Percentiles rank a stretch among this genome's conserved stretches.
phyloP scores from a whole-genome alignment of 2,888 invertebrate genomes.

The Heteromyza rotundicornis region DNA sequence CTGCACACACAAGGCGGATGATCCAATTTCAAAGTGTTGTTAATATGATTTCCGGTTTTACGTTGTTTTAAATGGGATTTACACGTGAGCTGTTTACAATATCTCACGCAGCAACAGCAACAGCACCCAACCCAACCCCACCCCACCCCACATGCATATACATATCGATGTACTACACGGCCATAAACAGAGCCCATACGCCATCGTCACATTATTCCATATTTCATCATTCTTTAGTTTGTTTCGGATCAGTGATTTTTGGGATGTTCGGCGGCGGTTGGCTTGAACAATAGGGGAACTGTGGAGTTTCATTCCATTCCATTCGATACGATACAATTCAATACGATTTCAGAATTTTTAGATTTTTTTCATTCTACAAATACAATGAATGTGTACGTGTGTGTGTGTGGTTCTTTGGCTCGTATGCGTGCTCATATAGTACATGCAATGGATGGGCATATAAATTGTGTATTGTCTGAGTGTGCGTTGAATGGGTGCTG shows the following conservation, averaged over 20 bases:
- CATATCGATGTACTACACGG: not conserved
- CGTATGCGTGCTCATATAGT: too few species aligned
- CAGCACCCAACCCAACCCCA: not conserved
- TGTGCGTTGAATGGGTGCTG: too few species aligned
- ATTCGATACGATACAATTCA: too few species aligned
- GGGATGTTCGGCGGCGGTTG: not conserved
- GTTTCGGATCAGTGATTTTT: not conserved
- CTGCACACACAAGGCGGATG: too few species aligned
- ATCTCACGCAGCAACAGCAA: constrained; percentile 11
- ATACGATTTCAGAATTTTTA: too few species aligned
- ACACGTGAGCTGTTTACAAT: constrained; percentile 20
- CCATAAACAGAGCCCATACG: too few species aligned
- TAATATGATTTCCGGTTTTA: constrained; percentile 32
- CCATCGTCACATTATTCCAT: not conserved
- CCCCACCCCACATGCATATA: too few species aligned
- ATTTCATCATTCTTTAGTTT: not conserved
- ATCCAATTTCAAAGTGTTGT: constrained; percentile 35
- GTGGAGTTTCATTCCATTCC: too few species aligned
- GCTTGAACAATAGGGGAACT: too few species aligned
- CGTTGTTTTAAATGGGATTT: constrained; percentile 23
- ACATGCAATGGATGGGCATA: not conserved
- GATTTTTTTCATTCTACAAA: not conserved
- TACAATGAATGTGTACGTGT: not conserved
- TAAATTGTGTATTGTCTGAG: not conserved
- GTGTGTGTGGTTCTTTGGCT: not conserved